Evolutionary conservation across 1,140 invertebrate species (phyloP).

Genomic region (Antheraea pernyi): DNA sequence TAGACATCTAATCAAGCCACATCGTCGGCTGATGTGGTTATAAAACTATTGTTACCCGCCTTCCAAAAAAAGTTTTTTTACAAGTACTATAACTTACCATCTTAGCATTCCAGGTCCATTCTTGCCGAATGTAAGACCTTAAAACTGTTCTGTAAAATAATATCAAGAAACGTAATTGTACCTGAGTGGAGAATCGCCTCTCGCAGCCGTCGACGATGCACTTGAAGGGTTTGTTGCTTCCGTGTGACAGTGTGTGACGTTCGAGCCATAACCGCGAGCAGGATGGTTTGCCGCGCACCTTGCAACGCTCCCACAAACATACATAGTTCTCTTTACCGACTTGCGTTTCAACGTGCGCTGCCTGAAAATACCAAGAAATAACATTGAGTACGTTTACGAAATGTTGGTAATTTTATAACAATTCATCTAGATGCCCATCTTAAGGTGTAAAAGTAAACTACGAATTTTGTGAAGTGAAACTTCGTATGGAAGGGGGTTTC

Average conservation of each 20-base stretch:
- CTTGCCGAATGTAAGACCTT: background rate
- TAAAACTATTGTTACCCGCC: no score
- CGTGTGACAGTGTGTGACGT: constrained; percentile 93
- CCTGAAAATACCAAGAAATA: constrained; percentile 72
- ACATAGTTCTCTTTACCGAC: constrained; percentile 89
- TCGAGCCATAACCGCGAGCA: constrained; percentile 96
- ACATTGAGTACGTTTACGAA: background rate
- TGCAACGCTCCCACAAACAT: constrained; percentile 95
- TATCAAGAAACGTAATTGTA: constrained; percentile 74
- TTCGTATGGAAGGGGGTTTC: no score
- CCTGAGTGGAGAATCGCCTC: constrained; percentile 94
- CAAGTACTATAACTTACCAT: no score
- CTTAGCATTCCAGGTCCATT: no score
- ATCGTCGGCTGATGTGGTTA: no score
- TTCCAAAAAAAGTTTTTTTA: no score
- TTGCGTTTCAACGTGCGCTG: constrained; percentile 91
- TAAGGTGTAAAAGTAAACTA: no score
- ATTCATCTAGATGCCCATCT: no score
- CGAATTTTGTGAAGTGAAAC: no score
- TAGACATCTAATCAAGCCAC: no score
- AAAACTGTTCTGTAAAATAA: constrained; percentile 3
- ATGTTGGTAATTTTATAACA: no score
- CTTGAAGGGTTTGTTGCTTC: constrained; percentile 95
- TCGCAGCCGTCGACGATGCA: constrained; percentile 97
- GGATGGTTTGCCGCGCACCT: constrained; percentile 95